These are phyloP conservation scores for Dipodomys stephensi DNA, from an alignment of 2,113 vertebrate genomes.

Conservation along the genomic window DNA sequence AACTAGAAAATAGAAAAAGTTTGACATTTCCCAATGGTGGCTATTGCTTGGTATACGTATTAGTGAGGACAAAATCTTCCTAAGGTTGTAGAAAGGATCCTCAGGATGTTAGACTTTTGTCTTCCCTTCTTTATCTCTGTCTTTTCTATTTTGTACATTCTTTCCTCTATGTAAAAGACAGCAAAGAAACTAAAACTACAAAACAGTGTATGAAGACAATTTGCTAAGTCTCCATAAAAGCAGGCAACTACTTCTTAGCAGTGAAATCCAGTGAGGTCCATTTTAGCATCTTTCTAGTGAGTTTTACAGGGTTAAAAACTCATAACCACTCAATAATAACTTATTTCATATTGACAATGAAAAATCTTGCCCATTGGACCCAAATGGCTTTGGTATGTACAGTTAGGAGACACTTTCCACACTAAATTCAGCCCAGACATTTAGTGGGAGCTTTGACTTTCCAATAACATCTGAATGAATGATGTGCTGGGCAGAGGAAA, in stretches of 20 bases:
- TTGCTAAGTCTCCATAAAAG: neutral
- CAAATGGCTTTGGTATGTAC: neutral
- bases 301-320: constrained; percentile 1
- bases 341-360: neutral
- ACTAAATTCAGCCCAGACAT: neutral
- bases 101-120: neutral
- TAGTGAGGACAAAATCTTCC: neutral
- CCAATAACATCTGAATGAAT: neutral
- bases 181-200: neutral
- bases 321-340: neutral
- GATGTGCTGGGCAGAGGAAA: neutral
- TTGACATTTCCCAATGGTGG: neutral
- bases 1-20: neutral
- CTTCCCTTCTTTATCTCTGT: neutral
- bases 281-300: neutral
- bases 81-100: neutral
- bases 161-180: neutral
- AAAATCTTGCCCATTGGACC: neutral
- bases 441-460: neutral
- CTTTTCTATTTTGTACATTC: neutral
- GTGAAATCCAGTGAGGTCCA: neutral
- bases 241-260: neutral
- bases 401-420: neutral
- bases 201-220: neutral
- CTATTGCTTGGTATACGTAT: neutral